Evolutionary conservation across 1,140 invertebrate species (phyloP).

Genomic region (Metaphire vulgaris): DNA sequence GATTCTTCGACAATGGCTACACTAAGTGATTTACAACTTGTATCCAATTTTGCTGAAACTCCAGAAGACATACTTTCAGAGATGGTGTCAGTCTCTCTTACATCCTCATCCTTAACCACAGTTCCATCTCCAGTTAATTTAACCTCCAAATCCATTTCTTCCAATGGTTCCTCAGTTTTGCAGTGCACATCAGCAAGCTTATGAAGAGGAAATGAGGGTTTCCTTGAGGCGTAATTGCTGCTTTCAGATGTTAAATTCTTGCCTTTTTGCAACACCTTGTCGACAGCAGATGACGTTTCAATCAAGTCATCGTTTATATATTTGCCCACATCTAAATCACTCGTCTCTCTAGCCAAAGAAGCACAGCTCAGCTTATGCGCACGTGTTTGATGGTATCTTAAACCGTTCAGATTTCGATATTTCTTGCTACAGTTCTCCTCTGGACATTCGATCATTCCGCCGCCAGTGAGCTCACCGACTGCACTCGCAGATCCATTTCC

Average conservation of each 20-base stretch:
- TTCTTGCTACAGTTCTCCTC: constrained; percentile 97
- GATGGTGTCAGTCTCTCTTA: no score
- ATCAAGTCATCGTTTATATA: neutral
- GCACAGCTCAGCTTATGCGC: constrained; percentile 63
- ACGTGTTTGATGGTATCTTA: constrained; percentile 91
- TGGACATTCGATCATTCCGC: constrained; percentile 70
- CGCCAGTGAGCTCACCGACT: constrained; percentile 5
- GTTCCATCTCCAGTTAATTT: neutral
- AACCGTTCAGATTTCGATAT: constrained; percentile 92
- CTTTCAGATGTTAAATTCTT: no score
- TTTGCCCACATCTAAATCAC: neutral
- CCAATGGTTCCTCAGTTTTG: neutral
- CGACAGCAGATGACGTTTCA: neutral
- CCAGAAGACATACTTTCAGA: no score
- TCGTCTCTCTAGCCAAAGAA: neutral
- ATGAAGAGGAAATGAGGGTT: no score
- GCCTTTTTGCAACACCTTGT: neutral
- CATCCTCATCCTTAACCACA: neutral
- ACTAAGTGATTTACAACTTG: no score
- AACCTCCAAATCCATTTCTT: neutral
- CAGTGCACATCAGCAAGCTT: no score
- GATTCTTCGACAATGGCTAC: neutral
- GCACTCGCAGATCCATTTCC: constrained; percentile 12
- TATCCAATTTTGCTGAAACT: no score
- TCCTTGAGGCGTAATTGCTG: no score